Percentiles rank a stretch among this genome's conserved stretches.
These are phyloP conservation scores for Lordiphosa stackelbergi DNA, from an alignment of 1,140 invertebrate species.

Conservation along the genomic window DNA sequence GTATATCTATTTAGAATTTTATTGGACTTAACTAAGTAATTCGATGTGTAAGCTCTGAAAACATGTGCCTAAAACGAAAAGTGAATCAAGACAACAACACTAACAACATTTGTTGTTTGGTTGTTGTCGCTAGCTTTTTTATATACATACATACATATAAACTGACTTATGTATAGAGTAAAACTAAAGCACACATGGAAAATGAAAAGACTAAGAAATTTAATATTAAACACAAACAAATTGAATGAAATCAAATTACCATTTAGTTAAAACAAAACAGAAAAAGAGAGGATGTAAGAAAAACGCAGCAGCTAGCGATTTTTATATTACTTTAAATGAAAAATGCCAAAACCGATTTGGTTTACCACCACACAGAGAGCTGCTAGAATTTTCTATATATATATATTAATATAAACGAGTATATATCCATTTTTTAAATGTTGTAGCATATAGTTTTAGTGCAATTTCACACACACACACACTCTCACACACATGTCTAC, in stretches of 20 bases:
- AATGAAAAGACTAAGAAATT: slow-evolving; percentile 75
- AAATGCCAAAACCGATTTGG: slow-evolving; percentile 58
- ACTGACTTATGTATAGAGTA: slow-evolving; percentile 62
- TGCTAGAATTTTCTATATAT: slow-evolving; percentile 58
- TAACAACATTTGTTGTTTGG: too few species aligned
- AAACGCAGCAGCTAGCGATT: slow-evolving; percentile 37
- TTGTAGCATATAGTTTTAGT: slow-evolving; percentile 74
- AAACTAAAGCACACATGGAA: slow-evolving; percentile 74
- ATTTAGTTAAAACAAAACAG: slow-evolving; percentile 45
- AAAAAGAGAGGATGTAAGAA: slow-evolving; percentile 2
- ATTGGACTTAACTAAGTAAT: slow-evolving; percentile 7
- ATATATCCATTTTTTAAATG: slow-evolving; percentile 65
- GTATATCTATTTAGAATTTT: slow-evolving; percentile 50
- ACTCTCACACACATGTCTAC: slow-evolving; percentile 38
- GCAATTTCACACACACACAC: slow-evolving; percentile 58
- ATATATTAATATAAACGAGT: slow-evolving; percentile 20
- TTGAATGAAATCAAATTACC: slow-evolving; percentile 48
- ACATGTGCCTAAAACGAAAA: slow-evolving; percentile 66
- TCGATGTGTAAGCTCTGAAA: slow-evolving; percentile 68
- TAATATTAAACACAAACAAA: slow-evolving; percentile 42
- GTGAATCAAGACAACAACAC: slow-evolving; percentile 18
- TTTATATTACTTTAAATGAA: slow-evolving; percentile 54
- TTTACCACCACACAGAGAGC: slow-evolving; percentile 36
- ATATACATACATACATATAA: slow-evolving; percentile 66
- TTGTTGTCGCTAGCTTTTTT: slow-evolving; percentile 36